Conservation (phyloP, 2,113 vertebrate species). For the Ceuthmochares aereus region DNA sequence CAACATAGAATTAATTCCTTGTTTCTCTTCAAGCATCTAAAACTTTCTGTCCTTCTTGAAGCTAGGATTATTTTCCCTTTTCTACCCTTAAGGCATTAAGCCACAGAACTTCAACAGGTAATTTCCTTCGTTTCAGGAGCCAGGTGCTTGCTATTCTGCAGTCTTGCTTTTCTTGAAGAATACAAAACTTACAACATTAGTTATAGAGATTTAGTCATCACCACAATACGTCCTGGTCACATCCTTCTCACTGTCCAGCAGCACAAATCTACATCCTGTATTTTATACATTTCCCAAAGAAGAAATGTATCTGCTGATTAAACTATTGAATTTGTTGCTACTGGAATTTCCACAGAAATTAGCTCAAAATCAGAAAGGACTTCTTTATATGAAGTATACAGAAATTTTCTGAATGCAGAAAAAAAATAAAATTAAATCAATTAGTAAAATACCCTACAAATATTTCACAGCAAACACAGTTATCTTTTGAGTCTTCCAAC, state of each 20-base stretch:
- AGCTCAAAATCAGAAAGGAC: neutral
- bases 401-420: neutral
- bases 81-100: neutral
- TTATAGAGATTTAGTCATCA: neutral
- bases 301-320: neutral
- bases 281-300: neutral
- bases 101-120: neutral
- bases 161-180: neutral
- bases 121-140: neutral
- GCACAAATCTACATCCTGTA: neutral
- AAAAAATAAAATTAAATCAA: neutral
- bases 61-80: neutral
- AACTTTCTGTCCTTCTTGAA: neutral
- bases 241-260: neutral
- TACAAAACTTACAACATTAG: neutral
- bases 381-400: neutral
- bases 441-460: neutral
- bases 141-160: neutral
- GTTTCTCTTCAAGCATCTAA: neutral
- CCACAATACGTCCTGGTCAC: neutral
- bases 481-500: neutral
- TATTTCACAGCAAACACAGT: neutral
- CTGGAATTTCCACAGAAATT: neutral
- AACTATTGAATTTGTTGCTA: neutral
- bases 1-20: neutral